Base-by-base conservation (phyloP, 2,888 invertebrate species). In the Dichetophora obliterata region DNA sequence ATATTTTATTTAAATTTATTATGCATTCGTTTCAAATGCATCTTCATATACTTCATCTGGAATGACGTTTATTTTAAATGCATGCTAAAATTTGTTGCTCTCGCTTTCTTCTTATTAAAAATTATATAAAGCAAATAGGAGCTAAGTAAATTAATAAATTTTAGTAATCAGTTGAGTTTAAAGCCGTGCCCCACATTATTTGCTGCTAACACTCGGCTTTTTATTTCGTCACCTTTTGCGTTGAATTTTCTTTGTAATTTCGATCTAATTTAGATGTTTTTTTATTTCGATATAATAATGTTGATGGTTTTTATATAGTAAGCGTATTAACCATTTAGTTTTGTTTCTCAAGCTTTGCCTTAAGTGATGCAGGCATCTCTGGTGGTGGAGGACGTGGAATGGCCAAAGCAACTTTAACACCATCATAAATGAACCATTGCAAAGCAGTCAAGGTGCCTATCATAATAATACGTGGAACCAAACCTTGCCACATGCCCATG, bases 371-470 rank as follows among this genome's bases (percentile, higher is more conserved):
- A 65, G 97, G 97, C 96, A 96, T 96, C 90, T 94, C 94, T 89
- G 96, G 96, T 89, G 95, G 96, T 80, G 96, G 96, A 80, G 97
- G 97, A 82, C 96, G 93, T 70, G 97, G 97, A 89, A 97, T 92
- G 75, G 91, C 89, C 75, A 94, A 90, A 83, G 91, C 91, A 37
- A 96, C 96, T 90, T 97, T 97, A 80, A 96, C 95, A 66, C 93
- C 95, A 87, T 97, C 96, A 88, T 96, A 96, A 85, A 96, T 94
- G 90, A 96, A 97, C 96, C 96, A 97, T 90, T 97, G 97, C 81
- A 95, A 91, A 31, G 95, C 97, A 14, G 96, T 97, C 80, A 97
- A 91, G 5, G 96, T 96, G 87, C 97, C 97, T 85, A 97, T 96
- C 97, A 97, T 97, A 85, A 97, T 92, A 87, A 97, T 97, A 90